A percentile compares a stretch with the other conserved stretches of the same genome.
Evolutionary conservation across 2,888 invertebrate genomes (phyloP).

Genomic region (Cephus pulcher): DNA sequence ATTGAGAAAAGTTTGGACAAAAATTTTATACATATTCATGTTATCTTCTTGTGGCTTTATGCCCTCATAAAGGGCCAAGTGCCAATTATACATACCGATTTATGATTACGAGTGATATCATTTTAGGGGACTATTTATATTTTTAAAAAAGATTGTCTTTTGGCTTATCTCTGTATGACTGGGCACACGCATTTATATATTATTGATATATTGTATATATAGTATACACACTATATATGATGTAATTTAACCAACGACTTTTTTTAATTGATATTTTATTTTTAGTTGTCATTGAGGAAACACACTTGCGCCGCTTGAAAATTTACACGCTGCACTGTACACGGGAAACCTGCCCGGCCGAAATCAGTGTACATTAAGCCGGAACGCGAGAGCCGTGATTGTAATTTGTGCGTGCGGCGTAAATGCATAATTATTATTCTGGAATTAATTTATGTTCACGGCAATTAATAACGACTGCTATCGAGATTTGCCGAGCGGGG

Average conservation of each 20-base stretch:
- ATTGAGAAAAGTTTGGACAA: not conserved
- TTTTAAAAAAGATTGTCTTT: not conserved
- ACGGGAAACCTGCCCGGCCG: conserved; percentile 32
- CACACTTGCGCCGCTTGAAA: not conserved
- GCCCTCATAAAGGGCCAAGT: too few relatives aligned
- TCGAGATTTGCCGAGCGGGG: not conserved
- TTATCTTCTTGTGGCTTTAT: not conserved
- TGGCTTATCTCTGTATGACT: too few relatives aligned
- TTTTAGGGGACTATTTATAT: not conserved
- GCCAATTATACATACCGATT: not conserved
- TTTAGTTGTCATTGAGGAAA: not conserved
- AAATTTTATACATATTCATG: not conserved
- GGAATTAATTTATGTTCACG: conserved; percentile 51
- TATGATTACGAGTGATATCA: not conserved
- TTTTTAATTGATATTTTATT: not conserved
- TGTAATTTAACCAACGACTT: too few relatives aligned
- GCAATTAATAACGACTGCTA: conserved; percentile 49
- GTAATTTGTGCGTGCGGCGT: conserved; percentile 56
- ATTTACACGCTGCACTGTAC: not conserved
- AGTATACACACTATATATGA: too few relatives aligned
- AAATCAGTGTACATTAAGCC: conserved; percentile 56
- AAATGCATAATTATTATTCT: conserved; percentile 57
- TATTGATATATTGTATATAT: too few relatives aligned
- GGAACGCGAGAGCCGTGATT: conserved; percentile 48
- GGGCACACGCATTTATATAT: too few relatives aligned